Evolutionary conservation across 2,797 vertebrate species (phyloP), one percentile per base, ranked within the genome.

Genomic region (Poecile montanus): DNA sequence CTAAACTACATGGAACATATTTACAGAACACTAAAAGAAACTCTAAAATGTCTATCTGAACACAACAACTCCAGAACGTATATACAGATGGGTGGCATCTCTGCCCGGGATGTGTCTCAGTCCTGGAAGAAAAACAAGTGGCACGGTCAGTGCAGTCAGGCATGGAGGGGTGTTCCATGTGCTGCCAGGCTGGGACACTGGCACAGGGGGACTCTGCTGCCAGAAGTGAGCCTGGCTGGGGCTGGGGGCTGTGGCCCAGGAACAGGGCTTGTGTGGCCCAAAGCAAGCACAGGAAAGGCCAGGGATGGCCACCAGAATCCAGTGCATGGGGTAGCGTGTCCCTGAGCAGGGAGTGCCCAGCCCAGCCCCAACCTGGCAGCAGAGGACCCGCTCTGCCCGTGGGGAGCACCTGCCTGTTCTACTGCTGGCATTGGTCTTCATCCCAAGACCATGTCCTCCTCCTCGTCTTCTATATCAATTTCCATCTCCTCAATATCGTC

Each of bases 81-180:
- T 61, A 1, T 29, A 68, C 6, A 77, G 20, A 4, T 13, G 11
- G 4, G 7, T 3, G 6, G 1, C 2, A 7, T 21, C 13, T 29
- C 11, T 9, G 6, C 2, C 13, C 0, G 1, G 8, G 13, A 9
- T 29, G 2, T 17, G 7, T 4, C 1, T 25, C 20, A 17, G 7
- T n/a, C 56, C 13, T 53, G 56, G 4, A 40, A 47, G 56, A 17
- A 68, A 47, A 54, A 36, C 3, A n/a, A 25, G 9, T 2, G 6
- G 3, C 47, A 34, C 0, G 2, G 70, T 73, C 16, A 48, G 4
- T 48, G 0, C 30, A 70, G 47, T 8, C 7, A 9, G 23, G 27
- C 16, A 17, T 3, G n/a, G 38, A 26, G 7, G 30, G 80, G 4
- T 45, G 54, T 16, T 60, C 19, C 72, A 2, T 38, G 71, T 75